Evolutionary conservation across 2,888 invertebrate species (phyloP).

Genomic region (Noctua janthina): DNA sequence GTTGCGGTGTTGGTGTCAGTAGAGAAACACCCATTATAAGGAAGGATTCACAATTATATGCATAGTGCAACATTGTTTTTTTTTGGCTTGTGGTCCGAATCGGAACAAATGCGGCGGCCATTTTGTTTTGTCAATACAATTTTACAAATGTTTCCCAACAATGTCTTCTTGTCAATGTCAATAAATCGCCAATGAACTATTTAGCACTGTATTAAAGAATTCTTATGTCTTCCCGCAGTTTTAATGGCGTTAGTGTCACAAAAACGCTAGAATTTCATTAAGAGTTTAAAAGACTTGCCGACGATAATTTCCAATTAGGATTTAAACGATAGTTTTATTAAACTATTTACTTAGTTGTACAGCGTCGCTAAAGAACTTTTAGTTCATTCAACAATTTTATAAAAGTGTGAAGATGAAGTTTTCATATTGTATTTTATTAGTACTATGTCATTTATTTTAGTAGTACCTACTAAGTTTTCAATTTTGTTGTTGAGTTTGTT

Average conservation of each 20-base stretch:
- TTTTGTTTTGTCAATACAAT: background rate
- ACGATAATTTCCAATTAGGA: slow-evolving; percentile 60
- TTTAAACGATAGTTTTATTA: slow-evolving; percentile 57
- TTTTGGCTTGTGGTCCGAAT: background rate
- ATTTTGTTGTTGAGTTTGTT: background rate
- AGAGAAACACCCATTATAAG: background rate
- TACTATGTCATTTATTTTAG: background rate
- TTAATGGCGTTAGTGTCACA: slow-evolving; percentile 50
- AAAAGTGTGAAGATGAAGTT: background rate
- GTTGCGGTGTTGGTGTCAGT: background rate
- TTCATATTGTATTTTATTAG: background rate
- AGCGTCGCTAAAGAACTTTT: slow-evolving; percentile 6
- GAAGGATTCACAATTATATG: background rate
- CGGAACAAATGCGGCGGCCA: background rate
- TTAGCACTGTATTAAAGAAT: background rate
- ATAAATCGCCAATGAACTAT: background rate
- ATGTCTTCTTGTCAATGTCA: background rate
- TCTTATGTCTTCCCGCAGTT: slow-evolving; percentile 7
- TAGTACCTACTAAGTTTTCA: background rate
- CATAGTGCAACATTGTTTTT: background rate
- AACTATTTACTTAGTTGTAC: slow-evolving; percentile 40
- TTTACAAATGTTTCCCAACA: background rate
- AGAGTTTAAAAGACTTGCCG: slow-evolving; percentile 55
- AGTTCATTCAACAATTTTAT: slow-evolving; percentile 11
- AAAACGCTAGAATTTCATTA: slow-evolving; percentile 63